These are phyloP conservation scores for Blastobasis lacticolella DNA, from an alignment of 2,888 invertebrate genomes.

Conservation along the genomic window DNA sequence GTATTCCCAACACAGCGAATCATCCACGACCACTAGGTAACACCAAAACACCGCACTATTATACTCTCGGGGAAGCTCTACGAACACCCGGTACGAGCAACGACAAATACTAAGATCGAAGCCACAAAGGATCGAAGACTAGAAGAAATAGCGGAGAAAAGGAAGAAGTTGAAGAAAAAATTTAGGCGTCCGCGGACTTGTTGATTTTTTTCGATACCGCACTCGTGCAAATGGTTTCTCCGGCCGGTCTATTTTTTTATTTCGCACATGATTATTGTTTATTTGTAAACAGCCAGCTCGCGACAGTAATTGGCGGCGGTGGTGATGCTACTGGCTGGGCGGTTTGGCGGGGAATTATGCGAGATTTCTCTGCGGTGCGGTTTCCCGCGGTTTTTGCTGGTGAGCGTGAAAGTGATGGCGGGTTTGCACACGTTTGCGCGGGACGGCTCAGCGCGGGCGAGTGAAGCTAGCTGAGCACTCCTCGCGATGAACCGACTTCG, in stretches of 20 bases:
- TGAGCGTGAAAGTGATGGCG: constrained; percentile 53
- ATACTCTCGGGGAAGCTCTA: neutral
- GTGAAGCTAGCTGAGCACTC: constrained; percentile 25
- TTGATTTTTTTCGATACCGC: constrained; percentile 19
- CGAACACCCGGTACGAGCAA: constrained; percentile 11
- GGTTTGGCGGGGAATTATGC: constrained; percentile 31
- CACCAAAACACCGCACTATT: too few species aligned
- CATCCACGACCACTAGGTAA: constrained; percentile 17
- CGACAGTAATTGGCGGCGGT: constrained; percentile 24
- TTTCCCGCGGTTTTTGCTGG: constrained; percentile 47
- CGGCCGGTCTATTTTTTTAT: constrained; percentile 25
- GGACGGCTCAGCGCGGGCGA: constrained; percentile 41
- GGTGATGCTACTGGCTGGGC: constrained; percentile 26
- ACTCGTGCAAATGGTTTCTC: constrained; percentile 17
- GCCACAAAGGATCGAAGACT: constrained; percentile 25
- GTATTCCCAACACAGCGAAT: constrained; percentile 29
- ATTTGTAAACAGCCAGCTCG: constrained; percentile 40
- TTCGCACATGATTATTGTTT: constrained; percentile 41
- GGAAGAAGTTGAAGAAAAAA: constrained; percentile 21
- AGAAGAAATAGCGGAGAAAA: constrained; percentile 30
- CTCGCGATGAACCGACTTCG: constrained; percentile 3
- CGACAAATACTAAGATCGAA: constrained; percentile 14
- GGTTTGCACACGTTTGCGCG: constrained; percentile 50
- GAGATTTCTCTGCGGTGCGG: constrained; percentile 33
- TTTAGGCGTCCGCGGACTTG: constrained; percentile 15